These are phyloP conservation scores for Murina feae DNA, from an alignment of 2,113 vertebrate genomes.

Conservation along the genomic window DNA sequence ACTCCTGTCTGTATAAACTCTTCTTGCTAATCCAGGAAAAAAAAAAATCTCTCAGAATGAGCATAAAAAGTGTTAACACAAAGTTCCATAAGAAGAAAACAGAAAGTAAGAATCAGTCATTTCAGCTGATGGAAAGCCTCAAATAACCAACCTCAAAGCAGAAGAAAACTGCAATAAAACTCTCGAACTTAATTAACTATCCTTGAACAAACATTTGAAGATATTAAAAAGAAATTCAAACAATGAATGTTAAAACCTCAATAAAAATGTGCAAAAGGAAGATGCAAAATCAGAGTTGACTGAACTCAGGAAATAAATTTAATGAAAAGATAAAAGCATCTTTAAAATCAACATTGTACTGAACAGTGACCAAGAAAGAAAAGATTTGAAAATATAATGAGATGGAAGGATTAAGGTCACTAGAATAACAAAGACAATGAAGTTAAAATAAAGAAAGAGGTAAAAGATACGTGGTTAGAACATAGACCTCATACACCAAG, in stretches of 20 bases:
- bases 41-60: conserved; percentile 1
- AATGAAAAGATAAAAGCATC: background rate
- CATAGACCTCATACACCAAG: background rate
- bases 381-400: background rate
- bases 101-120: background rate
- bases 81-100: background rate
- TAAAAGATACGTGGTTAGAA: background rate
- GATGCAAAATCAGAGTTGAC: background rate
- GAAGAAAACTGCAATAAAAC: background rate
- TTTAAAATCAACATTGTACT: background rate
- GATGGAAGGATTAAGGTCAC: background rate
- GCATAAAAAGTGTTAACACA: background rate
- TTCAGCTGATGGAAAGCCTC: background rate
- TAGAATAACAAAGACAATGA: background rate
- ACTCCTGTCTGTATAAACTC: background rate
- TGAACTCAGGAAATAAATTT: background rate
- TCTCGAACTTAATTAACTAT: background rate
- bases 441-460: background rate
- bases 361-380: background rate
- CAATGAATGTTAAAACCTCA: conserved; percentile 10
- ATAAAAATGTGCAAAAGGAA: background rate
- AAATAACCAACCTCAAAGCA: background rate
- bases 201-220: background rate
- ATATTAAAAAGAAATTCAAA: background rate
- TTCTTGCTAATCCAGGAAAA: background rate